Base-by-base conservation (phyloP, 92 coral and sea anemone species). In the Epizoanthus fatuus region DNA sequence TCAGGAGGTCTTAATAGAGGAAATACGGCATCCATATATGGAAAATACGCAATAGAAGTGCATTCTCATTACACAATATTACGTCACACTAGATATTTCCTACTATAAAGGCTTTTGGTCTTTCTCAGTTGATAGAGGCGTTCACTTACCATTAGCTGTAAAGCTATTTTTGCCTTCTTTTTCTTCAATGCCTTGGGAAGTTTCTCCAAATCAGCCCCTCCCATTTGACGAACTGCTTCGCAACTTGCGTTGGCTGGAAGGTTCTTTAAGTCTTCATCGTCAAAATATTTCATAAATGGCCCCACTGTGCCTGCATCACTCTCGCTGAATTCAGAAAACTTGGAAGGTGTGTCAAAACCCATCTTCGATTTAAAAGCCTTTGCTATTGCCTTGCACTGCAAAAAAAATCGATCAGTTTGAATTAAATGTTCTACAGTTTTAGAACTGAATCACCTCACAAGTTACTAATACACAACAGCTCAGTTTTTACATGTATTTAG, bases 141-240 rank as follows among this genome's bases (percentile, higher is more conserved):
- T 42, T 42, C 6, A 10, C 85, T 69, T 85, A 94, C 98, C 91
- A 94, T 68, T 62, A 94, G 40, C 66, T 80, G 75, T 70, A 94
- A 38, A 10, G 81, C 87, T 9, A 70, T 63, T 22, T 54, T 69
- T 11, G 86, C 58, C 81, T 86, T 94, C 22, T 52, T 86, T 56
- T 63, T 64, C 13, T 83, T 67, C 20, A 70, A 73, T 54, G 60
- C 84, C 35, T 85, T 87, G 56, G 98, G 98, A 56, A 81, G 70
- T 40, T 52, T 65, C 13, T 73, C 81, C 14, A 88, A 73, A 14
- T 73, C 84, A 42, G 87, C 63, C n/a, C 80, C 88, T 78, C 98
- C 95, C 5, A 91, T 87, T 75, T 88, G 90, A 55, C 93, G 74
- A 10, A 91, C 92, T 19, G 95, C 91, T 81, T 91, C 93, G 52